Evolutionary conservation across 2,888 invertebrate species (phyloP), one percentile per base, ranked within the genome.

Genomic region (Venusia cambrica): DNA sequence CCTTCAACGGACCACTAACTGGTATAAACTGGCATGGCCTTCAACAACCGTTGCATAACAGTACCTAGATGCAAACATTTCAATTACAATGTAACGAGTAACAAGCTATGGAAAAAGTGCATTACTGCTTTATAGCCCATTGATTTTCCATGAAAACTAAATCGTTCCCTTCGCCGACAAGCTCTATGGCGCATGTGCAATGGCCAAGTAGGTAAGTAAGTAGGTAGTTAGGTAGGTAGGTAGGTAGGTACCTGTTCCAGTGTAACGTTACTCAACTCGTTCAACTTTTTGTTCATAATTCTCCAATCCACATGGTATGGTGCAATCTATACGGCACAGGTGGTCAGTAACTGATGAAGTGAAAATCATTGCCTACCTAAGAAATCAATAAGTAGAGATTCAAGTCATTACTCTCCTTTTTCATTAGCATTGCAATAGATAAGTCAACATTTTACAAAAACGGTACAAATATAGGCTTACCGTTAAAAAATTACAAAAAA

Each of bases 211-310:
- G 8, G 9, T 26, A 10, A 6, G 4, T 8, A 15, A 9, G 14
- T 12, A 21, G 16, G 31, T 18, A 38, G 28, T 18, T 29, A 12
- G 25, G 27, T 18, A 21, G 8, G 9, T 26, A 10, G 6, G 4
- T 8, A 15, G 9, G 14, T 12, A 21, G 16, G 31, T 18, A 38
- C n/a, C n/a, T n/a, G n/a, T n/a, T n/a, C 31, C 27, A 29, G 21
- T 26, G 29, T 26, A 30, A 20, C 34, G 30, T 39, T 39, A 34
- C 34, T 30, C 20, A 25, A 27, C 21, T 8, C 12, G 18, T n/a
- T 14, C 24, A 7, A 39, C 26, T 47, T 49, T 49, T 49, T 47
- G 44, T 25, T 30, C 21, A 38, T 39, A 40, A 36, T 47, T 47
- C 42, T 38, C 41, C 31, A 41, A 22, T 9, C 17, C 12, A 10